These are phyloP conservation scores for Isoperla grammatica DNA, from an alignment of 2,888 invertebrate species.

Conservation along the genomic window DNA sequence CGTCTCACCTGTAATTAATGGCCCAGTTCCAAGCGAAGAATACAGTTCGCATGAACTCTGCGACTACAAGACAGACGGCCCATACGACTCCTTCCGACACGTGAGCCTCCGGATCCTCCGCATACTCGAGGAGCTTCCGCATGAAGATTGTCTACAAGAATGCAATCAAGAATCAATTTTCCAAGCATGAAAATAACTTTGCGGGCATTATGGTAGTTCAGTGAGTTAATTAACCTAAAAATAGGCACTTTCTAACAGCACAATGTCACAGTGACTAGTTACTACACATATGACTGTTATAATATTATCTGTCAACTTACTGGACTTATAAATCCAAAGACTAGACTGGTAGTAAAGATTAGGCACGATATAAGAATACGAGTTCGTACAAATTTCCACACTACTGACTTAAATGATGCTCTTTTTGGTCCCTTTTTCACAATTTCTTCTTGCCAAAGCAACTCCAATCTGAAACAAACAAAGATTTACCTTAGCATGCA, in stretches of 20 bases:
- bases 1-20: constrained; percentile 44
- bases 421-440: constrained; percentile 42
- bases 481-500: no score
- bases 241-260: no score
- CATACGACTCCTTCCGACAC: constrained; percentile 45
- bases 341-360: constrained; percentile 42
- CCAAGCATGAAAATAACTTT: no score
- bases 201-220: no score
- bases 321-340: constrained; percentile 48
- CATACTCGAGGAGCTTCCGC: constrained; percentile 44
- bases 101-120: constrained; percentile 41
- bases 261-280: not conserved
- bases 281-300: no score
- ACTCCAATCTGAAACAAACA: constrained; percentile 43
- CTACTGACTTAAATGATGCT: constrained; percentile 46
- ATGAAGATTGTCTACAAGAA: constrained; percentile 44
- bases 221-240: no score
- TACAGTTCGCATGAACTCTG: constrained; percentile 45
- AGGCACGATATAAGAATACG: constrained; percentile 44
- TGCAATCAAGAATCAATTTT: constrained; percentile 3
- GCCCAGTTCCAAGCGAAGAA: constrained; percentile 48
- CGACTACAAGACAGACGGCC: constrained; percentile 43
- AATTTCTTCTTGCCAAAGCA: constrained; percentile 50
- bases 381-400: constrained; percentile 47
- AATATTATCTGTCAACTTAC: constrained; percentile 46